Base-by-base conservation (phyloP, 2,113 vertebrate species). In the Clarias macrocephalus region DNA sequence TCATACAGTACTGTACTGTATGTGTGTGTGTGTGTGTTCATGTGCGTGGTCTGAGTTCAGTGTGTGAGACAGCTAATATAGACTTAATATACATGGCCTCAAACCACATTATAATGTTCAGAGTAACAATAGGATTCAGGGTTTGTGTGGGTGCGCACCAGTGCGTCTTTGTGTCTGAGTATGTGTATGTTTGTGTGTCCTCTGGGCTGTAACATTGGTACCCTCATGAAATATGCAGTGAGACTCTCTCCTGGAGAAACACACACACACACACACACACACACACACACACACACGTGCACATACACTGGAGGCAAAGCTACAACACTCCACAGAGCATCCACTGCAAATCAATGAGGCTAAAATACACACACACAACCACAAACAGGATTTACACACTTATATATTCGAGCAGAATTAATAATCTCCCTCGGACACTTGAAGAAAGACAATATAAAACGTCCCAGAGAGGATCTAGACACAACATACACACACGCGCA, bases 271-370 rank as follows among this genome's bases (percentile, higher is more conserved):
- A 77, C 42, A 23, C 42, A 77, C 16, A 48, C 75, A 77, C 48
- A 65, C n/a, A 83, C 65, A 83, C 48, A 30, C 65, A 68, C 82
- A 56, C 63, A 21, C 63, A 56, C 80, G 7, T 23, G 16, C 65
- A 70, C 48, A 57, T 48, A 75, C 66, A 59, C 52, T 52, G 37
- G 81, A 82, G 60, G 59, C n/a, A 82, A 48, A 66, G 79, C 37
- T 68, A 62, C 86, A 89, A 37, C 23, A 65, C 56, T 68, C 10
- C 48, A 72, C 65, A 37, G 37, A 85, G 62, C 79, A 83, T 62
- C 80, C 83, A 73, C 73, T 86, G 86, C 73, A 86, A 88, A 89
- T 89, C 86, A 89, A 79, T 87, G 70, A 77, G 23, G 56, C 77
- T 52, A 28, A 83, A 16, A 70, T 30, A 62, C 70, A 85, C 82